A percentile compares a stretch with the other conserved stretches of the same genome.
These are phyloP conservation scores for Nezara viridula DNA, from an alignment of 2,888 invertebrate species.

Conservation along the genomic window DNA sequence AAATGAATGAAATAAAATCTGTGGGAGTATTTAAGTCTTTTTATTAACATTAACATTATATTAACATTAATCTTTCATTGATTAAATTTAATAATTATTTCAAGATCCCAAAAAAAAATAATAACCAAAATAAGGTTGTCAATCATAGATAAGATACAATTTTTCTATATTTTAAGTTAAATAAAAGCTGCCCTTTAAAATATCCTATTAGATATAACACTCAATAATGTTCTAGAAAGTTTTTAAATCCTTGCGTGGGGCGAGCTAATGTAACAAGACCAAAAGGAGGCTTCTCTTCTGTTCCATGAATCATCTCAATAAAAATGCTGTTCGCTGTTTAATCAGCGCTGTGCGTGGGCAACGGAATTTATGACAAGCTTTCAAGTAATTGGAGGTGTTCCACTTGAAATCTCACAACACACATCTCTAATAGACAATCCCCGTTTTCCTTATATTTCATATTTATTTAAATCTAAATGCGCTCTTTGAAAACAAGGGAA, in stretches of 20 bases:
- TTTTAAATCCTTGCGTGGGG: not conserved
- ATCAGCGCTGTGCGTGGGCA: not conserved
- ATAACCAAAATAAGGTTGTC: too few relatives aligned
- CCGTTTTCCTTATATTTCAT: not conserved
- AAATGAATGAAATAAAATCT: too few relatives aligned
- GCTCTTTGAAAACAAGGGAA: not conserved
- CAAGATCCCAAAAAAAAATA: too few relatives aligned
- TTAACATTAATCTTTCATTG: too few relatives aligned
- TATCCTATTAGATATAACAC: not conserved
- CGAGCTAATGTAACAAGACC: not conserved
- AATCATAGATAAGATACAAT: too few relatives aligned
- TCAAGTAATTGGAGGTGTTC: not conserved
- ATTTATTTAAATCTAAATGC: not conserved
- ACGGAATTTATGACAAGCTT: not conserved
- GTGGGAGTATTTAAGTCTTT: too few relatives aligned
- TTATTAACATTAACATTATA: too few relatives aligned
- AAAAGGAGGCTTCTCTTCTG: not conserved
- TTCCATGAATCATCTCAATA: not conserved
- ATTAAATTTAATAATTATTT: too few relatives aligned
- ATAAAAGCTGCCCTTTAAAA: too few relatives aligned
- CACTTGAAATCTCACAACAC: not conserved
- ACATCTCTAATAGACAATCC: not conserved
- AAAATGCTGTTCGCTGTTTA: not conserved
- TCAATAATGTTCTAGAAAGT: not conserved
- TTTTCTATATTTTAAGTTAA: too few relatives aligned